Evolutionary conservation across 2,888 invertebrate species (phyloP), one percentile per base, ranked within the genome.

Genomic region (Parelbella ahira): DNA sequence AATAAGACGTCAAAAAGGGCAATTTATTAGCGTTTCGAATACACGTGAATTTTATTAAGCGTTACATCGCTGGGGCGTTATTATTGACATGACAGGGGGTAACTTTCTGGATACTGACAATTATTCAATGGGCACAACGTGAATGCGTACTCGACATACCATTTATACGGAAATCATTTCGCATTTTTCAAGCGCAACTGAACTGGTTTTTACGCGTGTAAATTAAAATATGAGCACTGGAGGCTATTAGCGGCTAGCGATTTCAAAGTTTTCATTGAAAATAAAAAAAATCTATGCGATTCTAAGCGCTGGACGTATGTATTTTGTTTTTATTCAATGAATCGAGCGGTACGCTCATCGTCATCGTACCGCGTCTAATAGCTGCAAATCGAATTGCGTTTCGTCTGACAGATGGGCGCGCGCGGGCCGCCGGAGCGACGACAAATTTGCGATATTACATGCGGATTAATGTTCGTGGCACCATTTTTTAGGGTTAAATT

Each of bases 361-460:
- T 49, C 57, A 68, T 57, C 64, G 56, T 67, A 47, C 50, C 57
- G 50, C 52, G 57, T 55, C 75, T 84, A 83, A 83, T 79, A 63
- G 73, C 65, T 51, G 63, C 64, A 80, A 86, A 83, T 82, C 75
- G 73, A 79, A 78, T 81, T 76, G 73, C 63, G 60, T 58, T 61
- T 55, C 56, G 57, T 56, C 71, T 65, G 82, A 82, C 86, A 84
- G 82, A 84, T 82, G 81, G 72, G 68, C 65, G 56, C 49, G 52
- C 45, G 42, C 54, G 62, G 64, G 60, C 62, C 74, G 69, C 39
- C 73, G 69, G 74, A 71, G 76, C 79, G 80, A 81, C 72, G 86
- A 84, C 87, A 86, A 87, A 87, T 87, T 86, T 70, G 80, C 81
- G 77, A 86, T 87, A 86, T 87, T 86, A 86, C 87, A 83, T 83